Conservation (phyloP, 2,113 vertebrate species). For the Pontoporia blainvillei region DNA sequence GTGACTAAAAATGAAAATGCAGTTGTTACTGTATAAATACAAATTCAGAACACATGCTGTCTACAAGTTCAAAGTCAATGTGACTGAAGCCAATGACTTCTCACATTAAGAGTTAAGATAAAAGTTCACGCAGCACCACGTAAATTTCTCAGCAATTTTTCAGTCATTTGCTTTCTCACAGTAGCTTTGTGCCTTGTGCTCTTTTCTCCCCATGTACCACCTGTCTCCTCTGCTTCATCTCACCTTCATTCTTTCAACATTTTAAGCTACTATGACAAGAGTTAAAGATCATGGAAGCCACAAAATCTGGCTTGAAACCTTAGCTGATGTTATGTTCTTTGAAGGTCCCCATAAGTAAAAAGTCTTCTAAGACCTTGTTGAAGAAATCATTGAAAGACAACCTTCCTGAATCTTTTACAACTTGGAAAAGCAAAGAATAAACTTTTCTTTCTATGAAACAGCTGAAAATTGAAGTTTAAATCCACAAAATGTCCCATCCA, state of each 20-base stretch:
- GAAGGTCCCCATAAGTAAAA: constrained; percentile 49
- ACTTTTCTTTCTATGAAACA: constrained; percentile 4
- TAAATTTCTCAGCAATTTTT: background rate
- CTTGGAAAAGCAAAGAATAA: background rate
- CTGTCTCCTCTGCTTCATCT: constrained; percentile 35
- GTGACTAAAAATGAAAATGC: background rate
- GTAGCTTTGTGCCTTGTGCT: constrained; percentile 1
- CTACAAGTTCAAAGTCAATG: background rate
- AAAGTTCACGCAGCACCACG: background rate
- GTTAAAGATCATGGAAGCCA: constrained; percentile 57
- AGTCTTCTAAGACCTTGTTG: background rate
- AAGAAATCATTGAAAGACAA: constrained; percentile 35
- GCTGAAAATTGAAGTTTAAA: background rate
- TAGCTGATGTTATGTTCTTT: constrained; percentile 28
- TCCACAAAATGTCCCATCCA: background rate
- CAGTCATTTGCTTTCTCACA: background rate
- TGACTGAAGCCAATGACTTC: background rate
- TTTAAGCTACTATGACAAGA: constrained; percentile 40
- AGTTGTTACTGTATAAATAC: background rate
- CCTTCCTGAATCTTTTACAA: constrained; percentile 1
- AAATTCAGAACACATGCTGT: background rate
- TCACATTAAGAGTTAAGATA: background rate
- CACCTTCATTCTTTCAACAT: constrained; percentile 63
- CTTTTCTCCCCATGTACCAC: constrained; percentile 11
- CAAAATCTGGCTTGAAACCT: constrained; percentile 55